Evolutionary conservation across 2,113 vertebrate species (phyloP).

Genomic region (Orthonyx spaldingii): DNA sequence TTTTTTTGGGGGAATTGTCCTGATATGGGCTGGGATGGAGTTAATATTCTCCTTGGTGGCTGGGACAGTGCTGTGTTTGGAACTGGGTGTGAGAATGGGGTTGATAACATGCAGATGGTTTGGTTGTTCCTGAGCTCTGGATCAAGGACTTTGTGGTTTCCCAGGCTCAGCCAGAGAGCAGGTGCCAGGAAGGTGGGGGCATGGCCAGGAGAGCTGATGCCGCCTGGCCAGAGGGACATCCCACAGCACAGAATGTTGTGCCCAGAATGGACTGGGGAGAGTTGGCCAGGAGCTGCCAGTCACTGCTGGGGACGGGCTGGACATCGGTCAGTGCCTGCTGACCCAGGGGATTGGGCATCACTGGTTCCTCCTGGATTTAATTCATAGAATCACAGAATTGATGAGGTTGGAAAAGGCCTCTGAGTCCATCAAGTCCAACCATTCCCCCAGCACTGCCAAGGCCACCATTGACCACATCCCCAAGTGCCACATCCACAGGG

Average conservation of each 20-base stretch:
- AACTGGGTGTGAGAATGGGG: neutral
- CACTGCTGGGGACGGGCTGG: neutral
- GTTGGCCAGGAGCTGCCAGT: neutral
- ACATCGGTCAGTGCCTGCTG: neutral
- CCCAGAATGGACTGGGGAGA: neutral
- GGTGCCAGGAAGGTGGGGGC: neutral
- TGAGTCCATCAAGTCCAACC: fast-evolving
- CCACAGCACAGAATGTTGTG: neutral
- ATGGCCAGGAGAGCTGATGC: neutral
- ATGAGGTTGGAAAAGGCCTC: neutral
- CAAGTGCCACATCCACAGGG: neutral
- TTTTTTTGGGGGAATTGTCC: neutral
- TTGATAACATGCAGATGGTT: fast-evolving
- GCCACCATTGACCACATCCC: neutral
- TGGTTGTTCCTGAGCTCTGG: neutral
- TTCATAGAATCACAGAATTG: neutral
- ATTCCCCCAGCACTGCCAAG: neutral
- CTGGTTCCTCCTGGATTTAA: neutral
- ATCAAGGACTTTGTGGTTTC: neutral
- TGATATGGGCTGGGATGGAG: neutral
- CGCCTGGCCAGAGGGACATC: neutral
- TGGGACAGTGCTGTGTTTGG: neutral
- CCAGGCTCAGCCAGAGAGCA: neutral
- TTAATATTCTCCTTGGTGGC: neutral
- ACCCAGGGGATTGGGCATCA: neutral